A percentile compares a stretch with the other conserved stretches of the same genome.
phyloP scores from a whole-genome alignment of 2,797 vertebrate species.

The Gephyroberyx darwinii region DNA sequence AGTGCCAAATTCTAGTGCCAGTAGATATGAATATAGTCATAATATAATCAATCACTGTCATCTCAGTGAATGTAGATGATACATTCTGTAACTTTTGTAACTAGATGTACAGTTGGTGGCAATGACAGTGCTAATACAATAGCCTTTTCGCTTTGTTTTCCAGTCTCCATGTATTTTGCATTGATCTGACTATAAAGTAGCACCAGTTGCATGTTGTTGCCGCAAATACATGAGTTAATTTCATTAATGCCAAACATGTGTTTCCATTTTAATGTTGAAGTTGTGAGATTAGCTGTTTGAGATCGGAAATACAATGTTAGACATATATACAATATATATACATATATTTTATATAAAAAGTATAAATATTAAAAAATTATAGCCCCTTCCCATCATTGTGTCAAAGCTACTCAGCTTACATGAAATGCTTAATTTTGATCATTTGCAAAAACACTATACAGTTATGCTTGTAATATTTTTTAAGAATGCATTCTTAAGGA shows the following conservation, averaged over 20 bases:
- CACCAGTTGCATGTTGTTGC: slow-evolving; percentile 81
- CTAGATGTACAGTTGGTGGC: slow-evolving; percentile 84
- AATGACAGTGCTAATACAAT: slow-evolving; percentile 78
- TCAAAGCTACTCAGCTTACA: slow-evolving; percentile 48
- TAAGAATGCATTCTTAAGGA: slow-evolving; percentile 20
- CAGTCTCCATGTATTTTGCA: slow-evolving; percentile 75
- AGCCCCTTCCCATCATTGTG: slow-evolving; percentile 46
- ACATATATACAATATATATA: slow-evolving; percentile 76
- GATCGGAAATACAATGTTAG: slow-evolving; percentile 76
- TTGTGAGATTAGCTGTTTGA: slow-evolving; percentile 78
- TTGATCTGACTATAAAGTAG: slow-evolving; percentile 77
- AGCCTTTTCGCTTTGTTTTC: slow-evolving; percentile 72
- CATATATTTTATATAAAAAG: slow-evolving; percentile 80
- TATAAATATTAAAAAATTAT: slow-evolving; percentile 62
- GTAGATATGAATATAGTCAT: slow-evolving; percentile 81
- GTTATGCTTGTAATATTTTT: slow-evolving; percentile 13
- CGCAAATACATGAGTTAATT: slow-evolving; percentile 66
- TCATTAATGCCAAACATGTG: slow-evolving; percentile 68
- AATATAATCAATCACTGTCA: slow-evolving; percentile 82
- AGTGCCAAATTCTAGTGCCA: slow-evolving; percentile 83
- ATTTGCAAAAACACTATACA: neutral
- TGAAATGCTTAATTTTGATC: slow-evolving; percentile 34
- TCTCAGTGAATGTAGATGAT: slow-evolving; percentile 84
- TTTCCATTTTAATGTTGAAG: slow-evolving; percentile 76
- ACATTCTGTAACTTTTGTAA: slow-evolving; percentile 85